Base-by-base conservation (phyloP, 2,113 vertebrate species). In the Prunella fulvescens region DNA sequence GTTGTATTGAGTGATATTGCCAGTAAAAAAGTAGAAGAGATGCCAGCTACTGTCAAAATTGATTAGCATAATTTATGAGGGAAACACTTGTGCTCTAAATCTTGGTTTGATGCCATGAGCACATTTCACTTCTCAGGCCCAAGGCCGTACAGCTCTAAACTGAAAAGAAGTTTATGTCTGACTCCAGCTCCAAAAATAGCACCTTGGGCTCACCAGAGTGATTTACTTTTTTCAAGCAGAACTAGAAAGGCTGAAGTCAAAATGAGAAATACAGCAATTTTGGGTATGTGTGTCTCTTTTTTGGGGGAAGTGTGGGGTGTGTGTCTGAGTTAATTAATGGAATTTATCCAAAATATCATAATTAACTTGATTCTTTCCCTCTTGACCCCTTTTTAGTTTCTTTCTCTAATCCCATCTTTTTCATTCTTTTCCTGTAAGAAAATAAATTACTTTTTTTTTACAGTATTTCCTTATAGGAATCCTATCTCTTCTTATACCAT, bases 1-100 rank as follows among this genome's bases (percentile, higher is more conserved):
- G 54, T 79, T 40, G 18, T 70, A 73, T 89, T 62, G 56, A 79
- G 19, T 64, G 31, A 35, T 84, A 74, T 33, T 86, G 44, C 71
- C 61, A 79, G 92, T 87, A 73, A 85, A 74, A 67, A 73, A 45
- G 23, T n/a, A 67, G 29, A 82, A 76, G 28, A 77, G 11, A 69
- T 90, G 80, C 56, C 79, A 89, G 69, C 62, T 89, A 64, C 56
- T 92, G 86, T 92, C 80, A 92, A n/a, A 84, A 83, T n/a, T 33
- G 24, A 81, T 81, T 82, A 87, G 40, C 69, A 54, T 90, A 83
- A 90, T 81, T 93, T 90, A 74, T 53, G 66, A 80, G 62, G 78
- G 78, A 93, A 93, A 90, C 62, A 71, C 56, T 86, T 90, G 76
- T 81, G 72, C 67, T 80, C 33, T 62, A 58, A 81, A 61, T 66